These are phyloP conservation scores for Merluccius polli DNA, from an alignment of 2,797 vertebrate genomes.

Conservation along the genomic window DNA sequence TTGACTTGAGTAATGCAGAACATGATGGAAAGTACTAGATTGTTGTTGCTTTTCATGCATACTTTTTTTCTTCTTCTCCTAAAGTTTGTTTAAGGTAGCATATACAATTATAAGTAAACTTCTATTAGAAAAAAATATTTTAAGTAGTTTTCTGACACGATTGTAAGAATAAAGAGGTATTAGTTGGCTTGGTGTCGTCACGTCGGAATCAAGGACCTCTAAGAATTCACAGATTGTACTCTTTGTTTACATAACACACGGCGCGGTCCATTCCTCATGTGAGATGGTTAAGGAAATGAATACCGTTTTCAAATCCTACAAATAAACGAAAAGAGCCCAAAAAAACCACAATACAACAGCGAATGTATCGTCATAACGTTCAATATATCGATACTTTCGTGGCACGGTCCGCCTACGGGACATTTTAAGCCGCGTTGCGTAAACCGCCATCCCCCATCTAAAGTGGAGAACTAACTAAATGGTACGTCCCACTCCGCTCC, in stretches of 20 bases:
- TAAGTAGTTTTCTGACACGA: background rate
- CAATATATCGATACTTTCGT: background rate
- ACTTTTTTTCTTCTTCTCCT: background rate
- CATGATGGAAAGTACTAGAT: background rate
- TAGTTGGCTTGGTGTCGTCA: background rate
- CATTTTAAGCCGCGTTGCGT: background rate
- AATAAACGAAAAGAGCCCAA: background rate
- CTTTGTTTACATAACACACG: slow-evolving; percentile 98
- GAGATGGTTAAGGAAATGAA: slow-evolving; percentile 10
- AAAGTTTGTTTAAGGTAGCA: background rate
- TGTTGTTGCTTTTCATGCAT: background rate
- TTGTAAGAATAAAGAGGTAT: background rate
- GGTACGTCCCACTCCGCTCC: slow-evolving; percentile 70
- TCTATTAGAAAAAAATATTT: no score
- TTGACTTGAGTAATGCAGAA: background rate
- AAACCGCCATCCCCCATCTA: slow-evolving; percentile 38
- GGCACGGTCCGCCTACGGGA: background rate
- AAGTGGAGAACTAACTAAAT: slow-evolving; percentile 64
- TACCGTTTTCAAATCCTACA: background rate
- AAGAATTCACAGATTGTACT: slow-evolving; percentile 83
- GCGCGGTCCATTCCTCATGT: slow-evolving; percentile 31
- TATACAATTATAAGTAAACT: background rate
- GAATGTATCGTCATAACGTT: background rate
- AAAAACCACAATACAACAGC: background rate
- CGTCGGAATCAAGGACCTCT: slow-evolving; percentile 64